Base-by-base conservation (phyloP, 2,888 invertebrate species). In the Mesochorus sp. region DNA sequence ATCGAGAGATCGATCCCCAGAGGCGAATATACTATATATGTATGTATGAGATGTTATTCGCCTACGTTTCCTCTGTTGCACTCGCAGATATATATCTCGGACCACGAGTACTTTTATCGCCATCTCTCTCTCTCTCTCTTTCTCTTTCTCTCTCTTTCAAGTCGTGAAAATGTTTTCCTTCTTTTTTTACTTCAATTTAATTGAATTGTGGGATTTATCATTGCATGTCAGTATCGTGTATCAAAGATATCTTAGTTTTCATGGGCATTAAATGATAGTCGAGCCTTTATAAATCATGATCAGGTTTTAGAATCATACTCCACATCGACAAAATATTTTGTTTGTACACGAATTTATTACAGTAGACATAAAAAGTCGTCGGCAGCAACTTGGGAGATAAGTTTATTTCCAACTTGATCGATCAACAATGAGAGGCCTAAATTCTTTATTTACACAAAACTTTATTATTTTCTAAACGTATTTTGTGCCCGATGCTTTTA, bases 1-100 rank as follows among this genome's bases (percentile, higher is more conserved):
- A 71, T 80, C 79, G 72, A 51, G 79, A 84, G 84, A 83, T 86
- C 85, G 82, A 81, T 82, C 84, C 87, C 87, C 80, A 80, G 82
- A 82, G 87, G 85, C 84, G 76, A 81, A 81, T n/a, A 81, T 83
- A 64, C 28, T 31, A 71, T 81, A 81, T 80, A 80, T 80, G 55
- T 57, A 44, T 26, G 28, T 78, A 80, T 71, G 71, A 44, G 57
- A 68, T 47, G 21, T 62, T 62, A 70, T 57, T 71, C 79, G 67
- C 75, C 66, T 62, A 76, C 73, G 68, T 67, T 67, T 31, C 14
- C 70, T 49, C 10, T 37, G n/a, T 39, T 70, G 14, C 24, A 53
- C 49, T 37, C n/a, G 34, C 72, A 57, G 78, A 59, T 70, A 72
- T 70, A 34, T 70, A 76, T 79, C 80, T 67, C 31, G 24, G 21